A percentile compares a stretch with the other conserved stretches of the same genome.
Conservation (phyloP, 1,140 invertebrate genomes). For the Neodiprion fabricii region DNA sequence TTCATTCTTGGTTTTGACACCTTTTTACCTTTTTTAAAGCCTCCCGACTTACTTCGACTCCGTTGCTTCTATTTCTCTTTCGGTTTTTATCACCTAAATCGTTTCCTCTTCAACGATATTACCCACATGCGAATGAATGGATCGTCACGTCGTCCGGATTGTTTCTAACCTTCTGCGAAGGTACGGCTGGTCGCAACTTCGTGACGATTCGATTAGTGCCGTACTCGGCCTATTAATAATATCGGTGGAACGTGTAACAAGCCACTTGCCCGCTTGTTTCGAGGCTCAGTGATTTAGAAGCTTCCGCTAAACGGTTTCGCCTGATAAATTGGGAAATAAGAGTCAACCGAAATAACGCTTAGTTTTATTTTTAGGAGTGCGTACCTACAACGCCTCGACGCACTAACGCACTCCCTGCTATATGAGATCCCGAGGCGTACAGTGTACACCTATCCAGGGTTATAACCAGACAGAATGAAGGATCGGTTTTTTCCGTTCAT, state of each 20-base stretch:
- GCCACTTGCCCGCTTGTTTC: neutral
- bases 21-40: neutral
- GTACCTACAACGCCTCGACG: neutral
- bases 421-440: no score
- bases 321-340: constrained; percentile 7
- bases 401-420: neutral
- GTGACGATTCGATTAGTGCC: no score
- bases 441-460: no score
- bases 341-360: constrained; percentile 4
- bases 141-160: no score
- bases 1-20: neutral
- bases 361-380: neutral
- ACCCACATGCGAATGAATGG: no score
- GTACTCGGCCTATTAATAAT: no score
- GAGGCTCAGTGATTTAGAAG: constrained; percentile 1
- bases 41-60: neutral
- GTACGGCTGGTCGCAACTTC: no score
- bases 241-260: neutral
- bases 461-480: neutral
- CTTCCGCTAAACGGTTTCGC: constrained; percentile 4
- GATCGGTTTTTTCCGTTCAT: neutral
- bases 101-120: neutral
- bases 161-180: no score
- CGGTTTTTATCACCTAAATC: neutral
- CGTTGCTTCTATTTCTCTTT: neutral